phyloP scores from a whole-genome alignment of 2,888 invertebrate species.

The Coelogynopora nodosa region DNA sequence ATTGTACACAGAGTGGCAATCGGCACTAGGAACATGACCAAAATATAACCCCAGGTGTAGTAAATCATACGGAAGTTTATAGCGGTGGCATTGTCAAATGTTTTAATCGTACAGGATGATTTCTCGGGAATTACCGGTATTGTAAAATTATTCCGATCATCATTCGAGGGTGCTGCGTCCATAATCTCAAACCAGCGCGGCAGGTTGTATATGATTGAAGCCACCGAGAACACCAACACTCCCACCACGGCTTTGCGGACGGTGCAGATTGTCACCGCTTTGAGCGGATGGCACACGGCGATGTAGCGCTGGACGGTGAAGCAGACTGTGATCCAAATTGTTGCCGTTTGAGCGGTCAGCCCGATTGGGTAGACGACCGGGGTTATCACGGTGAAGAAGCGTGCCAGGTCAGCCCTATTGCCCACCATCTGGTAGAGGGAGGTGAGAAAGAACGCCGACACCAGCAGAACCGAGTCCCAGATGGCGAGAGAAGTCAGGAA shows the following conservation, averaged over 20 bases:
- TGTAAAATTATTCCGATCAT: not conserved
- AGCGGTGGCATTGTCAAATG: not conserved
- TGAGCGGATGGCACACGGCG: slow-evolving; percentile 52
- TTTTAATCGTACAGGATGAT: not conserved
- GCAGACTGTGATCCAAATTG: slow-evolving; percentile 51
- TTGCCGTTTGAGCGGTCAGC: slow-evolving; percentile 51
- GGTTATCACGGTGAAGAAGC: not conserved
- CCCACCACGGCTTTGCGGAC: slow-evolving; percentile 6
- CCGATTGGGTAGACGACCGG: slow-evolving; percentile 49
- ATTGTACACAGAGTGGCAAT: not conserved
- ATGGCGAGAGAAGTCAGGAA: slow-evolving; percentile 7
- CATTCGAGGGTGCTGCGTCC: not conserved
- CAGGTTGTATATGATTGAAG: slow-evolving; percentile 49
- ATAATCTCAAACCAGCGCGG: slow-evolving; percentile 50
- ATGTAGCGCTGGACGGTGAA: slow-evolving; percentile 52
- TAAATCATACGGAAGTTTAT: slow-evolving; percentile 27
- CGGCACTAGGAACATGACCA: slow-evolving; percentile 34
- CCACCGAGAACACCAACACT: not conserved
- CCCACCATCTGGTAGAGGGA: not conserved
- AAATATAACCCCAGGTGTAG: slow-evolving; percentile 27
- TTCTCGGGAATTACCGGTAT: no score
- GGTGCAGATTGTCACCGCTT: slow-evolving; percentile 47
- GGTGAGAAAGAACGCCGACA: slow-evolving; percentile 25
- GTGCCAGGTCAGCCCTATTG: not conserved
- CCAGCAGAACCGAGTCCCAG: slow-evolving; percentile 32